These are phyloP conservation scores for Epizoanthus illoricatus DNA, from an alignment of 92 coral and sea anemone species.

Conservation along the genomic window DNA sequence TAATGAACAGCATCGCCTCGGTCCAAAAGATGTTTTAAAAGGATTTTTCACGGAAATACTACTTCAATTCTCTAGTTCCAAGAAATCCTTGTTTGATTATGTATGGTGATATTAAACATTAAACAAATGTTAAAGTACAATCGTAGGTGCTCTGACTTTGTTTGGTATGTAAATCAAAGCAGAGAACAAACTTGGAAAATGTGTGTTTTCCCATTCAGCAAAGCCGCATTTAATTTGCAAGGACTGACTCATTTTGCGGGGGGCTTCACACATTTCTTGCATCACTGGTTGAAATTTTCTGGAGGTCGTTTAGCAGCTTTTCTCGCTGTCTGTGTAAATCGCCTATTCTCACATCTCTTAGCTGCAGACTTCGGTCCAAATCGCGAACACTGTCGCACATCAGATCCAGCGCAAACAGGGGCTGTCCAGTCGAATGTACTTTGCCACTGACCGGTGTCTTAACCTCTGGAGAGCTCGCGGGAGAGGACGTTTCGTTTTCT, in stretches of 20 bases:
- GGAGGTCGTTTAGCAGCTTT: slow-evolving; percentile 17
- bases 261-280: slow-evolving; percentile 1
- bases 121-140: too few species aligned
- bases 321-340: slow-evolving; percentile 28
- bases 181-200: too few species aligned
- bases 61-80: too few species aligned
- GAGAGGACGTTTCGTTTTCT: not conserved
- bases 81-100: too few species aligned
- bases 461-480: not conserved
- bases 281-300: slow-evolving; percentile 4
- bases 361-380: slow-evolving; percentile 33
- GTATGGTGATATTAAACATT: too few species aligned
- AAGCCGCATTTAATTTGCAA: too few species aligned
- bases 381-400: not conserved
- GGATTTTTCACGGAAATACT: too few species aligned
- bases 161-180: too few species aligned
- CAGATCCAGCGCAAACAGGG: not conserved
- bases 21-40: too few species aligned
- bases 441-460: not conserved
- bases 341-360: slow-evolving; percentile 14
- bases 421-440: not conserved
- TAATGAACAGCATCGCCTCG: too few species aligned
- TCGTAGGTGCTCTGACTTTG: too few species aligned
- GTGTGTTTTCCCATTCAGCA: too few species aligned
- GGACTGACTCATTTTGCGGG: not conserved